phyloP scores from a whole-genome alignment of 2,797 vertebrate genomes.

The Threskiornis aethiopicus region DNA sequence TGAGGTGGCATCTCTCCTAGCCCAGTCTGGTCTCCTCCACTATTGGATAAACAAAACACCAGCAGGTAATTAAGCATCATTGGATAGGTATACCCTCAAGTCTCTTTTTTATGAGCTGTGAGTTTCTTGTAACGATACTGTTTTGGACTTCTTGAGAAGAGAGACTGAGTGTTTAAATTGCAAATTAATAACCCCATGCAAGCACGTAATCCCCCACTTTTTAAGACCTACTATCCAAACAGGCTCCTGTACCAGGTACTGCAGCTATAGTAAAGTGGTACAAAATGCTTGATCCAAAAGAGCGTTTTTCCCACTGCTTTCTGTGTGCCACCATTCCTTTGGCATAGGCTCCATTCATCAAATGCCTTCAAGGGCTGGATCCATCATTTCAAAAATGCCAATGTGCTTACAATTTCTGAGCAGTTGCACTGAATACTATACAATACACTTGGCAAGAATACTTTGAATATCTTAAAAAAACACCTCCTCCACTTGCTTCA shows the following conservation, averaged over 20 bases:
- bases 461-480: background rate
- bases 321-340: background rate
- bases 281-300: background rate
- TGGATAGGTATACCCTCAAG: background rate
- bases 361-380: background rate
- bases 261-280: background rate
- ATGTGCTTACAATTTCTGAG: background rate
- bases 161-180: background rate
- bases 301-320: background rate
- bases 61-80: background rate
- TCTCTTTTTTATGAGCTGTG: background rate
- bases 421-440: background rate
- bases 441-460: background rate
- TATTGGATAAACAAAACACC: background rate
- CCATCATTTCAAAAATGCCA: background rate
- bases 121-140: background rate
- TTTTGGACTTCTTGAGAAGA: background rate
- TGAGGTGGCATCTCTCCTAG: background rate
- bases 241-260: background rate
- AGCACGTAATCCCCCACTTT: background rate
- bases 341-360: rapidly evolving
- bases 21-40: background rate
- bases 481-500: background rate
- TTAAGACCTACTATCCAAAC: background rate
- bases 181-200: background rate